Evolutionary conservation across 2,113 vertebrate genomes (phyloP).

Genomic region (Vireo altiloquus): DNA sequence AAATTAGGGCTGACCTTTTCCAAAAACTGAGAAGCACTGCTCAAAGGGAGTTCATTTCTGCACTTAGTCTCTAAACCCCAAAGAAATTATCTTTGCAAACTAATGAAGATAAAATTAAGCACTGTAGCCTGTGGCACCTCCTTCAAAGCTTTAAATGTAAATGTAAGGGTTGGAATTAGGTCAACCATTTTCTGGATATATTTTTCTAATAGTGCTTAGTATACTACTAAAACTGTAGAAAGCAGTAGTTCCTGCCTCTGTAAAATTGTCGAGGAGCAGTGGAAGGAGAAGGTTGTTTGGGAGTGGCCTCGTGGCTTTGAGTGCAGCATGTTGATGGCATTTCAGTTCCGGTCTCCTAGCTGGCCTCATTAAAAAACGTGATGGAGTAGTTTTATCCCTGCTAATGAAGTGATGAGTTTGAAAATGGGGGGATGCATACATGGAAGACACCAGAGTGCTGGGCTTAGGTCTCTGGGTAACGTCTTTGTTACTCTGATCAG

Average conservation of each 20-base stretch:
- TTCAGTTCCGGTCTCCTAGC: neutral
- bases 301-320: neutral
- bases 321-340: neutral
- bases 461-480: neutral
- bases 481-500: neutral
- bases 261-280: neutral
- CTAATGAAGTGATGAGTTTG: neutral
- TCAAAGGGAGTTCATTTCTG: neutral
- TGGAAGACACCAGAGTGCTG: neutral
- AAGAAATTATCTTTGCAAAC: constrained; percentile 35
- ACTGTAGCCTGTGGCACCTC: neutral
- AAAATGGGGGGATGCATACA: neutral
- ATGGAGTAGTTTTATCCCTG: neutral
- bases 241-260: neutral
- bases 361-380: neutral
- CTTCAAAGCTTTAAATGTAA: constrained; percentile 33
- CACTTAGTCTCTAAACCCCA: neutral
- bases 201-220: neutral
- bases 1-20: neutral
- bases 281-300: neutral
- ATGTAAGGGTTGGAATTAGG: neutral
- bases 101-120: constrained; percentile 12
- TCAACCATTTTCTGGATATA: neutral
- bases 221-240: neutral
- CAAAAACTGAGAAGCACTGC: neutral